Evolutionary conservation across 2,113 vertebrate genomes (phyloP).

Genomic region (Accipiter virgatus): DNA sequence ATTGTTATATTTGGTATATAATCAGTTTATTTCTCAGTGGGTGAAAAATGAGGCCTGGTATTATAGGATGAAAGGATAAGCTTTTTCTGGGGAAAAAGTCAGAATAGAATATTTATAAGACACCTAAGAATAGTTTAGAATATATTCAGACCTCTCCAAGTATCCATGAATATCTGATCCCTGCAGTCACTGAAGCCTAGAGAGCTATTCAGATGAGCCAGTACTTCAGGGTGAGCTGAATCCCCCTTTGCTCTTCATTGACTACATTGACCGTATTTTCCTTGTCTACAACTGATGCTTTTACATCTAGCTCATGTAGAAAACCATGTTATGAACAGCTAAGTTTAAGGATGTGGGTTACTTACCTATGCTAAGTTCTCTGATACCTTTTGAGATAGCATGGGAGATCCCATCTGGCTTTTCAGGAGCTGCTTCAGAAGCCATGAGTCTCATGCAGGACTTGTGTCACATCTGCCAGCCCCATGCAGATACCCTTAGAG

Average conservation of each 20-base stretch:
- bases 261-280: background rate
- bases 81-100: background rate
- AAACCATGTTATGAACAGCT: background rate
- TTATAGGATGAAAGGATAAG: background rate
- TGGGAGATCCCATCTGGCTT: background rate
- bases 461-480: background rate
- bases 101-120: background rate
- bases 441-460: rapidly evolving
- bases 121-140: background rate
- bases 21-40: background rate
- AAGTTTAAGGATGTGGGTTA: background rate
- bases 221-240: background rate
- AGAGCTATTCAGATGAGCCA: background rate
- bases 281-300: background rate
- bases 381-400: background rate
- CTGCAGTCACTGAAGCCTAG: background rate
- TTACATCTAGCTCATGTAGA: background rate
- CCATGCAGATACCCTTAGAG: background rate
- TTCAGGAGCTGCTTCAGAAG: background rate
- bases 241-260: background rate
- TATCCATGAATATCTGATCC: background rate
- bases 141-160: background rate
- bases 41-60: background rate
- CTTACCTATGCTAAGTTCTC: background rate
- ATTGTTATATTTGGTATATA: background rate